Conservation (phyloP, 2,113 vertebrate genomes). For the Lampris megalopsis region DNA sequence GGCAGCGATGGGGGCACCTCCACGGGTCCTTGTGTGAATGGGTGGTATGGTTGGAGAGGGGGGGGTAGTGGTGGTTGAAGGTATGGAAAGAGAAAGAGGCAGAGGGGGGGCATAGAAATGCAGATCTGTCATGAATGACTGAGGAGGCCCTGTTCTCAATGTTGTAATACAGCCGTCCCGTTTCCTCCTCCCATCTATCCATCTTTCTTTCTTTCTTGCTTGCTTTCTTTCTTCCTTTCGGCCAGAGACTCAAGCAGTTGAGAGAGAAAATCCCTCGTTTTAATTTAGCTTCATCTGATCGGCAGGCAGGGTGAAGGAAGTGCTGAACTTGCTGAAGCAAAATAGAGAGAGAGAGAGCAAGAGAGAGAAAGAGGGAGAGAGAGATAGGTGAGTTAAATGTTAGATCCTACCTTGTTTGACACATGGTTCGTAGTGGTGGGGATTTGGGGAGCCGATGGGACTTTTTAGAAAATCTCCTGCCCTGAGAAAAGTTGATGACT, state of each 20-base stretch:
- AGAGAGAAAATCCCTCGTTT: conserved; percentile 27
- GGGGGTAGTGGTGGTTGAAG: background rate
- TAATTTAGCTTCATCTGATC: conserved; percentile 21
- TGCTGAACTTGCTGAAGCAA: background rate
- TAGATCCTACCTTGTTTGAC: conserved; percentile 84
- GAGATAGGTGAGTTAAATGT: conserved; percentile 77
- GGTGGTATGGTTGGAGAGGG: background rate
- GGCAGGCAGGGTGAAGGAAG: background rate
- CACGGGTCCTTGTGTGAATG: conserved; percentile 67
- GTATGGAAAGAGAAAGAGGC: background rate
- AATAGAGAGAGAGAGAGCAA: conserved; percentile 23
- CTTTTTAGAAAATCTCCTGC: conserved; percentile 83
- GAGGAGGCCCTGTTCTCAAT: conserved; percentile 71
- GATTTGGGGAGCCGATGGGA: conserved; percentile 34
- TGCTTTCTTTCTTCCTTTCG: background rate
- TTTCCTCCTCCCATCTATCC: conserved; percentile 82
- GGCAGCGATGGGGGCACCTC: conserved; percentile 73
- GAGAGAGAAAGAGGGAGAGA: conserved; percentile 76
- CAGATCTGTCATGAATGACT: conserved; percentile 92
- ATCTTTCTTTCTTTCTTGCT: background rate
- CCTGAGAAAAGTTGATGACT: conserved; percentile 88
- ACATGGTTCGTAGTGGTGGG: conserved; percentile 86
- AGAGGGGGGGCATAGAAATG: conserved; percentile 87
- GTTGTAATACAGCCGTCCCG: conserved; percentile 63
- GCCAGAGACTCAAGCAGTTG: background rate